Percentiles rank a stretch among this genome's conserved stretches.
phyloP scores from a whole-genome alignment of 2,113 vertebrate genomes.

The Pygathrix nemaeus region DNA sequence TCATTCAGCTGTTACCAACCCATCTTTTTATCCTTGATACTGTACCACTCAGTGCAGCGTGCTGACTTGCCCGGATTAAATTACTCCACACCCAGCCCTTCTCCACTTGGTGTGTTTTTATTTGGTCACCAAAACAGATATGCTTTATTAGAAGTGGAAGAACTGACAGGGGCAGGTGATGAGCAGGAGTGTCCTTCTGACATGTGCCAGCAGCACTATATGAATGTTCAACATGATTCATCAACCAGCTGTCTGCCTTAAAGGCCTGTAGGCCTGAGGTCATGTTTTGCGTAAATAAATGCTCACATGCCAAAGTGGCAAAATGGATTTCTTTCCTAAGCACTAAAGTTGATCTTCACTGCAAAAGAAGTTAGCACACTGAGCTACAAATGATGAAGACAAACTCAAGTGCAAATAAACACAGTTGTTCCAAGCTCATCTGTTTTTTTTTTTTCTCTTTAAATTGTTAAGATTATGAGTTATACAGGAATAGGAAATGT shows the following conservation, averaged over 20 bases:
- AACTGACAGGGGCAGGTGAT: slow-evolving; percentile 76
- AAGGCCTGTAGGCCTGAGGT: background rate
- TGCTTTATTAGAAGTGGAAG: slow-evolving; percentile 49
- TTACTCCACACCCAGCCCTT: slow-evolving; percentile 56
- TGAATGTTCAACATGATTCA: slow-evolving; percentile 34
- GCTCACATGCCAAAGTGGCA: background rate
- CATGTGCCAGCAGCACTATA: background rate
- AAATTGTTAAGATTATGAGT: background rate
- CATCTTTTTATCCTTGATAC: background rate
- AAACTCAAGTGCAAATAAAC: background rate
- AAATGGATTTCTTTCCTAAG: background rate
- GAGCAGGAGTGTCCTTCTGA: background rate
- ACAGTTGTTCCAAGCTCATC: background rate
- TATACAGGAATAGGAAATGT: background rate
- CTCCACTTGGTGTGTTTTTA: slow-evolving; percentile 57
- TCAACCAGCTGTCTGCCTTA: background rate
- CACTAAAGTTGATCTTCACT: background rate
- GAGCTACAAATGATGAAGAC: background rate
- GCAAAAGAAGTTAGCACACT: background rate
- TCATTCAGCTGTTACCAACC: background rate
- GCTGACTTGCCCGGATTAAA: slow-evolving; percentile 53
- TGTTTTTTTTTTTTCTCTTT: background rate
- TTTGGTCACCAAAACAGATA: slow-evolving; percentile 72
- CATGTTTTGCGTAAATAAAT: slow-evolving; percentile 41
- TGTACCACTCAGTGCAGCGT: background rate